Base-by-base conservation (phyloP, 2,113 vertebrate genomes). In the Pagrus major region DNA sequence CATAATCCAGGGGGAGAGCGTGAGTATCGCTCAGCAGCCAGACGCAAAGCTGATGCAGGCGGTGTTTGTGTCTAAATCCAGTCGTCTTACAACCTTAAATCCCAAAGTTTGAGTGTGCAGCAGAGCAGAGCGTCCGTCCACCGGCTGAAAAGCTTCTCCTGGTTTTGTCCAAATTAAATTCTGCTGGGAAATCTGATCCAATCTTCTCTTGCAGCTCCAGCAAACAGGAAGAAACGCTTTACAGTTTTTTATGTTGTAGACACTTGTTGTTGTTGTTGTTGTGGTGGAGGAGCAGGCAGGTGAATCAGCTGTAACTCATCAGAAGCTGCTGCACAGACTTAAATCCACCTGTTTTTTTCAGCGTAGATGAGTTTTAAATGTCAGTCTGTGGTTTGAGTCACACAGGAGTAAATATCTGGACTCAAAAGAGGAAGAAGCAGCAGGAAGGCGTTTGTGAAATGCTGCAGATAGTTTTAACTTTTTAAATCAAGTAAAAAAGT, bases 131-230 rank as follows among this genome's bases (percentile, higher is more conserved):
- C 42, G 2, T 23, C 29, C 8, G 0, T 29, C 18, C 10, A 4
- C 61, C 9, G 15, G 12, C 15, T 46, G 29, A 41, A 4, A 9
- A 61, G 27, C 63, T 66, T 9, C 66, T 52, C n/a, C 29, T 69
- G 27, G 33, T 37, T 69, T n/a, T 41, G 65, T 51, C 35, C 33
- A 29, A 55, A 56, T 70, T 8, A 70, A 55, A 54, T 6, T 68
- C 49, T 54, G 49, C 49, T 20, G 65, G 31, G 47, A 52, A 25
- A 39, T 6, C 46, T n/a, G 64, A 52, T 37, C 31, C 63, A 9
- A 3, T 51, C 44, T 11, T 52, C 46, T 11, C 18, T 39, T 60
- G 58, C 42, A 21, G 41, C 41, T 46, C 25, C 42, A 1, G 6
- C 44, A 20, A 20, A 23, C 46, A 35, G 16, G 9, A 23, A 31